These are phyloP conservation scores for Drosophila mojavensis DNA, from an alignment of 1,140 invertebrate species.

Conservation along the genomic window DNA sequence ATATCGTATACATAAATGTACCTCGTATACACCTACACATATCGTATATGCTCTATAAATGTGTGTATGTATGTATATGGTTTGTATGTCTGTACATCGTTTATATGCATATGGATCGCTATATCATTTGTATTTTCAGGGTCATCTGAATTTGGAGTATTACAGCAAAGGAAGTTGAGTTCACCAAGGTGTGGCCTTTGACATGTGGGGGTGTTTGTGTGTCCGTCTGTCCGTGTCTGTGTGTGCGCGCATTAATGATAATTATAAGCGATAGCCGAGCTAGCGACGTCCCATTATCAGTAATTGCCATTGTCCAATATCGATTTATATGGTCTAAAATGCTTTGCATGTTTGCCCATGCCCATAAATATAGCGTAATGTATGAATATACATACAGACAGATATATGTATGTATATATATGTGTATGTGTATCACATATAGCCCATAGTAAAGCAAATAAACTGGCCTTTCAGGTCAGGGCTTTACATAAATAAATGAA, in stretches of 20 bases:
- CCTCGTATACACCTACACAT: too few species aligned
- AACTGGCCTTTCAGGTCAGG: slow-evolving; percentile 72
- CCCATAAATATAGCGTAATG: slow-evolving; percentile 28
- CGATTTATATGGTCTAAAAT: slow-evolving; percentile 64
- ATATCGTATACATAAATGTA: too few species aligned
- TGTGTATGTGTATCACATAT: slow-evolving; percentile 4
- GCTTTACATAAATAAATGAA: slow-evolving; percentile 52
- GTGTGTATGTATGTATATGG: neutral
- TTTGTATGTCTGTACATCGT: slow-evolving; percentile 6
- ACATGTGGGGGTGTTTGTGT: slow-evolving; percentile 13
- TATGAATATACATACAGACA: slow-evolving; percentile 1
- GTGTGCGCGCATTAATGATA: slow-evolving; percentile 60
- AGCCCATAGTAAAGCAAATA: slow-evolving; percentile 60
- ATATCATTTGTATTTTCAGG: slow-evolving; percentile 31
- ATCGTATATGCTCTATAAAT: neutral
- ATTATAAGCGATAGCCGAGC: slow-evolving; percentile 58
- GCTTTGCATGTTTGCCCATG: slow-evolving; percentile 58
- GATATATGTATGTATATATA: neutral
- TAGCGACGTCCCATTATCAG: slow-evolving; percentile 57
- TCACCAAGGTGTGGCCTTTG: slow-evolving; percentile 33
- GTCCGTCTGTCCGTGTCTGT: slow-evolving; percentile 4
- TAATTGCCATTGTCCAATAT: slow-evolving; percentile 77
- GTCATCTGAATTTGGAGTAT: slow-evolving; percentile 35
- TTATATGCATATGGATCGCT: neutral
- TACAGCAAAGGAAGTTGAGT: slow-evolving; percentile 14